Evolutionary conservation across 1,140 invertebrate species (phyloP), one percentile per base, ranked within the genome.

Genomic region (Drosophila persimilis): DNA sequence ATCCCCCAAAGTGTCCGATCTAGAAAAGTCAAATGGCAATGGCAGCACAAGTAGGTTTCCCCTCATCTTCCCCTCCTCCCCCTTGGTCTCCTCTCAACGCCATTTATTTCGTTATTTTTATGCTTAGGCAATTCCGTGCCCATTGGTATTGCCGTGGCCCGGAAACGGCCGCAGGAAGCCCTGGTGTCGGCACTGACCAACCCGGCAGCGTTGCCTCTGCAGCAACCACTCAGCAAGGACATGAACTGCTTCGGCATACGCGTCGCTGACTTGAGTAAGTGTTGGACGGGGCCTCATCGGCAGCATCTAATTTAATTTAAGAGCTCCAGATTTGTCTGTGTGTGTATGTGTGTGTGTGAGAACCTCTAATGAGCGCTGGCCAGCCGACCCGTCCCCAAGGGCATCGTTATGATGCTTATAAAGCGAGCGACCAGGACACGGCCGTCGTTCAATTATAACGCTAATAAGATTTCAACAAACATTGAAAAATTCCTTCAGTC

Each of bases 81-180:
- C 22, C 26, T 6, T 47, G 17, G 4, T 22, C 24, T 31, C 45
- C 24, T 20, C 15, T 3, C 17, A 39, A 24, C 45, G 8, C 13
- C 22, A 39, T 41, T 17, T 24, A n/a, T 41, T 22, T 20, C 11
- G 20, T 11, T 13, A 7, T 39, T 8, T 48, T 11, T 46, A 44
- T 26, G 26, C 44, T 11, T 31, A 93, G 93, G 93, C 74, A 91
- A 89, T 84, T 93, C 94, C n/a, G 96, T 97, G 88, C 96, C 96
- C 64, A 95, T 97, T 76, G 96, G 96, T 46, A 97, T 97, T 79
- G 96, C 96, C 15, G 95, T 97, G 66, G 96, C 96, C 41, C 93
- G 96, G 71, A 96, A 97, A 90, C 93, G 96, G 80, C 93, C 95
- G 48, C 94, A 94, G 80, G 94, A 94, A 65, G 92, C 86, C 92